These are phyloP conservation scores for Oscarella lobularis DNA, from an alignment of 37 sponge, comb jelly and placozoan species.

Conservation along the genomic window DNA sequence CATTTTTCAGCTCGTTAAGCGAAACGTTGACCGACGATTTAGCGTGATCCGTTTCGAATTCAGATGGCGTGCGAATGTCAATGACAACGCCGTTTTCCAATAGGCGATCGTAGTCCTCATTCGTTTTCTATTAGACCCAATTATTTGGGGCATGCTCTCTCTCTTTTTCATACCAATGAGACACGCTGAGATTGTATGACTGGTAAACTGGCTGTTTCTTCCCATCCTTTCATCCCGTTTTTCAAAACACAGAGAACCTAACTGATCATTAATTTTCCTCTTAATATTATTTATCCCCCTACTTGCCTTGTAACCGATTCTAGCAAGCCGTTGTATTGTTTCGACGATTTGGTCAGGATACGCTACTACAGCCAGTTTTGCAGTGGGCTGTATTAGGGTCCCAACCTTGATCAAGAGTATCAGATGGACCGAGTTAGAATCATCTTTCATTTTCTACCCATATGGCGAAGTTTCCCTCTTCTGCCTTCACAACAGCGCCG, in stretches of 20 bases:
- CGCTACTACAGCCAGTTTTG: constrained; percentile 24
- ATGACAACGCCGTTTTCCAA: neutral
- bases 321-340: constrained; percentile 57
- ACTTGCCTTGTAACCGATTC: constrained; percentile 53
- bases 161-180: neutral
- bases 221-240: neutral
- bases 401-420: constrained; percentile 34
- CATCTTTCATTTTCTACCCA: constrained; percentile 36
- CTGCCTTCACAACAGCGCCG: constrained; percentile 32
- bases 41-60: neutral
- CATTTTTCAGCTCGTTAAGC: neutral
- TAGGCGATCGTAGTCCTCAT: neutral
- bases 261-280: no score
- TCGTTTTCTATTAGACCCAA: neutral
- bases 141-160: neutral
- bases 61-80: neutral
- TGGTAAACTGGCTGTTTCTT: neutral
- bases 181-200: neutral
- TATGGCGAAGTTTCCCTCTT: constrained; percentile 84
- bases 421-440: neutral
- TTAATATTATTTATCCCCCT: neutral
- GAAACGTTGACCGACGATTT: neutral
- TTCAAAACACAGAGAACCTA: neutral
- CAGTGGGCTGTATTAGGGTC: constrained; percentile 22
- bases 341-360: constrained; percentile 38